These are phyloP conservation scores for Coendou prehensilis DNA, from an alignment of 2,797 vertebrate genomes.

Conservation along the genomic window DNA sequence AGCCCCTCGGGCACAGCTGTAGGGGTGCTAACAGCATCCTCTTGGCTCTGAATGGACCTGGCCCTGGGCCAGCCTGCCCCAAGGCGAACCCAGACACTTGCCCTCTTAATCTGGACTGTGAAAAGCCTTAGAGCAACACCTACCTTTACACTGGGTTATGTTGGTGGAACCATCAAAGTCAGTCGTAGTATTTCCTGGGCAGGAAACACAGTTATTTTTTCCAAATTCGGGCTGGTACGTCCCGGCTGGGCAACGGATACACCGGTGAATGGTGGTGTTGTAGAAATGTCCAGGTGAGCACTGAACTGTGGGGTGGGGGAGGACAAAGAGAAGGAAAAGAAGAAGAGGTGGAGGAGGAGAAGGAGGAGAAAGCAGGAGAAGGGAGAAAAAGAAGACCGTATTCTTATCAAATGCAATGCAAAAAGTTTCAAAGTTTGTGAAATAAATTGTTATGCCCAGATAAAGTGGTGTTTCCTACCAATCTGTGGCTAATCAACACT, in stretches of 20 bases:
- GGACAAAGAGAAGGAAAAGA: neutral
- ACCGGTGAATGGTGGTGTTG: conserved; percentile 97
- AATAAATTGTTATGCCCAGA: neutral
- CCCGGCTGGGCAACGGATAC: conserved; percentile 94
- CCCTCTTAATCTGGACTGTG: neutral
- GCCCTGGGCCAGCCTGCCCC: neutral
- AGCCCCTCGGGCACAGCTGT: neutral
- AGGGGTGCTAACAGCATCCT: neutral
- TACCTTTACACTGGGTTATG: conserved; percentile 99
- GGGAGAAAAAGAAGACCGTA: neutral
- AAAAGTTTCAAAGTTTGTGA: conserved; percentile 47
- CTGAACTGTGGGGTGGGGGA: conserved; percentile 91
- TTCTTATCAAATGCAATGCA: conserved; percentile 43
- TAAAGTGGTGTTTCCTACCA: conserved; percentile 39
- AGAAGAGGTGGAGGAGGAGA: conserved; percentile 20
- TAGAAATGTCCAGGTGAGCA: conserved; percentile 99
- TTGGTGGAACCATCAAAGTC: conserved; percentile 99
- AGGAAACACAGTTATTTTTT: conserved; percentile 95
- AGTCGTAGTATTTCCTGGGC: conserved; percentile 97
- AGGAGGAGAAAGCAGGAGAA: neutral
- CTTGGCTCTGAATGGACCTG: neutral
- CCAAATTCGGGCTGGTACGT: conserved; percentile 97
- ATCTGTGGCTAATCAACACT: conserved; percentile 59
- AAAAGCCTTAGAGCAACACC: conserved; percentile 78
- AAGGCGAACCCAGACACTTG: neutral